Conservation (phyloP, 2,888 invertebrate species). For the Philonicus albiceps region DNA sequence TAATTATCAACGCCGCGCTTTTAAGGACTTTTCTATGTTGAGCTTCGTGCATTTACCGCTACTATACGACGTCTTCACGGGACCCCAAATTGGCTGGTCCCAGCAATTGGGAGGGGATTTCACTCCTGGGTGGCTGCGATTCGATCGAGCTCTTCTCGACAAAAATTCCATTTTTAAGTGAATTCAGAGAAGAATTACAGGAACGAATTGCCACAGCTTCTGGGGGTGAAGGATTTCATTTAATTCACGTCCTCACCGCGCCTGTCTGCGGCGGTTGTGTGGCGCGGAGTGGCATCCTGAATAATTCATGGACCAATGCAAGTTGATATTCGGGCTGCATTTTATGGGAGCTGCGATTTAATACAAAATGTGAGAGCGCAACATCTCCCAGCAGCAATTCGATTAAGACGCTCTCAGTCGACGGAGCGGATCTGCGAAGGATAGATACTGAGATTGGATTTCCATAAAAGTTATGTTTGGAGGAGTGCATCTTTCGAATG, state of each 20-base stretch:
- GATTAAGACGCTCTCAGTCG: background rate
- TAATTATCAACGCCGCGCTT: background rate
- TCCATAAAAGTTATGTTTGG: background rate
- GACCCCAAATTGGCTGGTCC: background rate
- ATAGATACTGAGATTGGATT: background rate
- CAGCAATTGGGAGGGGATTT: background rate
- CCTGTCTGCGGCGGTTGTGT: background rate
- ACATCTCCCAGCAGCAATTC: background rate
- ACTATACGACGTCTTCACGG: background rate
- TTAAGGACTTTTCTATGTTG: background rate
- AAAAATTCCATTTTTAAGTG: background rate
- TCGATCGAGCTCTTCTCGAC: background rate
- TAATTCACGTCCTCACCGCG: background rate
- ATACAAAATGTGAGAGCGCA: background rate
- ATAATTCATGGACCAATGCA: background rate
- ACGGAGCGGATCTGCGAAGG: background rate
- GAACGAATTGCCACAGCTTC: background rate
- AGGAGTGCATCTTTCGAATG: background rate
- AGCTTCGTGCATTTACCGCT: background rate
- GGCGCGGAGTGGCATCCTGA: background rate
- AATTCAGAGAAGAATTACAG: background rate
- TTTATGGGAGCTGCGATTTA: background rate
- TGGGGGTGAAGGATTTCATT: background rate
- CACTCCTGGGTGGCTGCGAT: background rate
- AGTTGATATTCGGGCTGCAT: background rate